Conservation (phyloP, 92 coral and sea anemone genomes). For the Isaurus tuberculatus region DNA sequence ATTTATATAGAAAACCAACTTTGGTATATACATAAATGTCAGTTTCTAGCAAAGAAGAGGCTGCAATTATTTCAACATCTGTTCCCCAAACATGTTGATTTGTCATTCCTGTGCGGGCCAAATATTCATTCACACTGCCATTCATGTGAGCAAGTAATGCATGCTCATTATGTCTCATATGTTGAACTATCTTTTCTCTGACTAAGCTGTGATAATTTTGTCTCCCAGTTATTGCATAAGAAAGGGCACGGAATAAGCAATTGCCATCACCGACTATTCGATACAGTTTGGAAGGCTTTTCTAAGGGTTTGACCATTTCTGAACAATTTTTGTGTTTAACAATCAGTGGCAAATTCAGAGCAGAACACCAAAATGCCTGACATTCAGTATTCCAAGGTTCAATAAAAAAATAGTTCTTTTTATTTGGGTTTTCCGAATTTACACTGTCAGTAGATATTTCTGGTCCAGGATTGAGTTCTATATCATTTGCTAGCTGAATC, state of each 20-base stretch:
- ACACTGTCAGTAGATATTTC: conserved; percentile 45
- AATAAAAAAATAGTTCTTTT: conserved; percentile 45
- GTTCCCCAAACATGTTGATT: conserved; percentile 45
- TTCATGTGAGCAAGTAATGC: conserved; percentile 56
- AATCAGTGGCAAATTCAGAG: conserved; percentile 39
- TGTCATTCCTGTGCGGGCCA: conserved; percentile 54
- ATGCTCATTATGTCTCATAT: conserved; percentile 32
- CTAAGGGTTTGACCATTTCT: conserved; percentile 29
- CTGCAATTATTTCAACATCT: conserved; percentile 37
- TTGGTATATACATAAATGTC: conserved; percentile 65
- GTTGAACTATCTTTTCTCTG: conserved; percentile 15
- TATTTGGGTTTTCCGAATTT: conserved; percentile 41
- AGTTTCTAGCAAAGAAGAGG: conserved; percentile 28
- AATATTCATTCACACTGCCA: conserved; percentile 54
- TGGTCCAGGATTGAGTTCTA: conserved; percentile 5
- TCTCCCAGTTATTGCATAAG: conserved; percentile 32
- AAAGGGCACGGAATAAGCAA: conserved; percentile 40
- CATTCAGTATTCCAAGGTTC: conserved; percentile 36
- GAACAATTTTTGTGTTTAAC: conserved; percentile 27
- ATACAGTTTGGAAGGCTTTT: conserved; percentile 40
- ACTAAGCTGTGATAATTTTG: conserved; percentile 33
- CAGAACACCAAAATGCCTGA: conserved; percentile 47
- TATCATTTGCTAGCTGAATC: conserved; percentile 7
- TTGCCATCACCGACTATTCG: conserved; percentile 35
- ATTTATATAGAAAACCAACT: conserved; percentile 53